Conservation (phyloP, 1,140 invertebrate species). For the Drosophila neocordata region DNA sequence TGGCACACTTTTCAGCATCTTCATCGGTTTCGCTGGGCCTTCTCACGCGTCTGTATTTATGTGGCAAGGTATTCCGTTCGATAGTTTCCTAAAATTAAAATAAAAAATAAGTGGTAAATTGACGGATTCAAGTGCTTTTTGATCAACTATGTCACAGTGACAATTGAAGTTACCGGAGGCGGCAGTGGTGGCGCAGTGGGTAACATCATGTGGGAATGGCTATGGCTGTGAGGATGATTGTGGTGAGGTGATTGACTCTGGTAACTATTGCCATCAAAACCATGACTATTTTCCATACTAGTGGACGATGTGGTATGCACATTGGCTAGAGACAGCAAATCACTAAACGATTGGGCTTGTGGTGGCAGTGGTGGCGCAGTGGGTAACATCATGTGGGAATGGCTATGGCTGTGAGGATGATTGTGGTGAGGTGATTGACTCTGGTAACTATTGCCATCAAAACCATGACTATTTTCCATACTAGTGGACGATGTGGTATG, state of each 20-base stretch:
- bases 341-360: conserved; percentile 67
- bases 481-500: conserved; percentile 30
- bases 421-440: conserved; percentile 16
- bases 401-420: conserved; percentile 13
- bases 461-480: conserved; percentile 23
- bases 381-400: not conserved
- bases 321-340: conserved; percentile 46
- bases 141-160: conserved; percentile 47
- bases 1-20: conserved; percentile 95
- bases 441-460: conserved; percentile 25
- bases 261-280: conserved; percentile 19
- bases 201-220: conserved; percentile 1
- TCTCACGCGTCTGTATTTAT: conserved; percentile 91
- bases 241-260: conserved; percentile 21
- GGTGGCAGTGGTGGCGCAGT: conserved; percentile 18
- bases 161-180: conserved; percentile 46
- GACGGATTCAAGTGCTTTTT: not conserved
- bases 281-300: conserved; percentile 27
- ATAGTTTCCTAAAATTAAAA: conserved; percentile 83
- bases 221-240: conserved; percentile 13
- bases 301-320: conserved; percentile 32
- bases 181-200: conserved; percentile 28
- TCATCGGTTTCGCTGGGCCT: conserved; percentile 82
- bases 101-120: conserved; percentile 29
- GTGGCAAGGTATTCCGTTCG: conserved; percentile 93